Conservation (phyloP, 2,113 vertebrate species). For the Apistogramma diplotaenia region DNA sequence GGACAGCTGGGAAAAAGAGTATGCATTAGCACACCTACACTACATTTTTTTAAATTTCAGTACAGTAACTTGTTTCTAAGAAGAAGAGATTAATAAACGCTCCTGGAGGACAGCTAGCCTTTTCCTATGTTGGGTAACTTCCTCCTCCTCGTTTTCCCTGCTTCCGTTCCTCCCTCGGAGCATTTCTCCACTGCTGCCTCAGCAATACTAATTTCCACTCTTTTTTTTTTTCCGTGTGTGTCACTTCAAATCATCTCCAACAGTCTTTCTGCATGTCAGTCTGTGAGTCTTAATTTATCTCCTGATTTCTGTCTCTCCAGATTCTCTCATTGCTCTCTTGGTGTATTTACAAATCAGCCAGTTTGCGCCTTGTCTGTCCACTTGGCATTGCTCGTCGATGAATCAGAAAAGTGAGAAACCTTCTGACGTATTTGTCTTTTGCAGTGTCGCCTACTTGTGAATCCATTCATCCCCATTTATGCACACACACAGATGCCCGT, state of each 20-base stretch:
- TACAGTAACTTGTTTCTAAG: neutral
- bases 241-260: neutral
- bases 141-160: neutral
- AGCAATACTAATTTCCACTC: neutral
- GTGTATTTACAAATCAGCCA: constrained; percentile 45
- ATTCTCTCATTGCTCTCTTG: constrained; percentile 38
- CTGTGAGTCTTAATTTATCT: constrained; percentile 13
- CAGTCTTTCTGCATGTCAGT: neutral
- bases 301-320: neutral
- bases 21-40: neutral
- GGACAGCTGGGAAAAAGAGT: neutral
- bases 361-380: constrained; percentile 38
- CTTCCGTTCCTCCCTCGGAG: neutral
- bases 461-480: constrained; percentile 50
- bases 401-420: constrained; percentile 55
- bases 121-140: constrained; percentile 22
- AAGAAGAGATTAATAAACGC: neutral
- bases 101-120: neutral
- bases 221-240: neutral
- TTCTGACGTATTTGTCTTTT: constrained; percentile 68
- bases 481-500: constrained; percentile 34
- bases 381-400: constrained; percentile 44
- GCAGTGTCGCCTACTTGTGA: constrained; percentile 48
- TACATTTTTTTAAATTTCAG: neutral
- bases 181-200: neutral